A percentile compares a stretch with the other conserved stretches of the same genome.
These are phyloP conservation scores for Acronicta alni DNA, from an alignment of 2,888 invertebrate genomes.

Conservation along the genomic window DNA sequence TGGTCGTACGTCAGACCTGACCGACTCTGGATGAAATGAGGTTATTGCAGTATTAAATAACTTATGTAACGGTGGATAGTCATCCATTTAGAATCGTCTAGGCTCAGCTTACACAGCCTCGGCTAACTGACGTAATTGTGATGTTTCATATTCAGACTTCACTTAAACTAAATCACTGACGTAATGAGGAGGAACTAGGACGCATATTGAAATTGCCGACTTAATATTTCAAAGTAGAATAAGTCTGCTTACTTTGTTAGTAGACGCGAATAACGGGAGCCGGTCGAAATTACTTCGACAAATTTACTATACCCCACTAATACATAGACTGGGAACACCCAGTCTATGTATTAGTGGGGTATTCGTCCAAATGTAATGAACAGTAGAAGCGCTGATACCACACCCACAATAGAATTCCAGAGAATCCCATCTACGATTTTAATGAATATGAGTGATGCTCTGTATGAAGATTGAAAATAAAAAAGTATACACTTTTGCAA, in stretches of 20 bases:
- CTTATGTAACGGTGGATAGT: constrained; percentile 6
- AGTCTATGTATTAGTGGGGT: constrained; percentile 14
- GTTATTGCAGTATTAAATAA: constrained; percentile 24
- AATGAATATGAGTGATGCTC: constrained; percentile 8
- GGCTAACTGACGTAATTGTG: constrained; percentile 27
- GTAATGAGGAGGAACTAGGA: constrained; percentile 20
- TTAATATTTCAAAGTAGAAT: constrained; percentile 1
- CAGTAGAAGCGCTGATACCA: constrained; percentile 12
- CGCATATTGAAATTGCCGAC: background rate
- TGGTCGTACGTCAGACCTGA: constrained; percentile 5
- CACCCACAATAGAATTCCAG: constrained; percentile 12
- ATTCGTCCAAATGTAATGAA: constrained; percentile 29
- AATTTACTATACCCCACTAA: too few species aligned
- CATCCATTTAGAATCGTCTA: constrained; percentile 13
- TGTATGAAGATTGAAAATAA: too few species aligned
- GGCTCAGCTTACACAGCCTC: constrained; percentile 5
- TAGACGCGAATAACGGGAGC: background rate
- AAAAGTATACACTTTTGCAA: too few species aligned
- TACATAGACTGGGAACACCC: background rate
- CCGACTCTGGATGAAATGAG: constrained; percentile 17
- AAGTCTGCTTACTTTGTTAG: constrained; percentile 1
- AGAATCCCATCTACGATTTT: constrained; percentile 1
- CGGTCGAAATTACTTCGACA: constrained; percentile 15
- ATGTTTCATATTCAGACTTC: constrained; percentile 18
- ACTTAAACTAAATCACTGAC: constrained; percentile 17